Evolutionary conservation across 53 echinoderm and acorn worm genomes (phyloP).

Genomic region (Echinarachnius parma): DNA sequence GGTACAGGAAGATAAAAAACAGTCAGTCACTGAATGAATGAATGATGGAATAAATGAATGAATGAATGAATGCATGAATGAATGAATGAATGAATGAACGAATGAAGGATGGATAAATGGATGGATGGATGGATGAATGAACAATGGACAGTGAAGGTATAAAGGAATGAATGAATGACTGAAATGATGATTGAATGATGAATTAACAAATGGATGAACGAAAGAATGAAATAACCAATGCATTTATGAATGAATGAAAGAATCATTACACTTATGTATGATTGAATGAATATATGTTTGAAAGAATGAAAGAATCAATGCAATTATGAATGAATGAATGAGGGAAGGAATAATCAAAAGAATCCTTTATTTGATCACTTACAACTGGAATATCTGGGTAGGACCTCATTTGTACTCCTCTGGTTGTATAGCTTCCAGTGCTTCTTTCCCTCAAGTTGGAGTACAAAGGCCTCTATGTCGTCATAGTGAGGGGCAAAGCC

Average conservation of each 20-base stretch:
- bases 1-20: neutral
- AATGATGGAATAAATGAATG: neutral
- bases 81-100: no score
- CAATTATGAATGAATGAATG: no score
- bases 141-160: no score
- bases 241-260: neutral
- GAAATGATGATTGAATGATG: neutral
- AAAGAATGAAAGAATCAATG: neutral
- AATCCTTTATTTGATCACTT: slow-evolving; percentile 8
- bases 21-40: neutral
- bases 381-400: slow-evolving; percentile 93
- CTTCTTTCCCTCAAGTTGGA: slow-evolving; percentile 95
- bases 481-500: slow-evolving; percentile 99
- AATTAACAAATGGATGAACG: no score
- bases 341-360: neutral
- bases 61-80: neutral
- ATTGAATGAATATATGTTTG: neutral
- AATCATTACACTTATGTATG: neutral
- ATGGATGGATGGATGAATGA: neutral
- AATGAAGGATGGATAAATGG: neutral
- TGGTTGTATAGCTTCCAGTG: slow-evolving; percentile 93
- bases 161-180: neutral
- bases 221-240: neutral
- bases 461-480: slow-evolving; percentile 97
- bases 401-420: slow-evolving; percentile 59